A percentile compares a stretch with the other conserved stretches of the same genome.
Evolutionary conservation across 2,113 vertebrate species (phyloP).

Genomic region (Gnathochromis pfefferi): DNA sequence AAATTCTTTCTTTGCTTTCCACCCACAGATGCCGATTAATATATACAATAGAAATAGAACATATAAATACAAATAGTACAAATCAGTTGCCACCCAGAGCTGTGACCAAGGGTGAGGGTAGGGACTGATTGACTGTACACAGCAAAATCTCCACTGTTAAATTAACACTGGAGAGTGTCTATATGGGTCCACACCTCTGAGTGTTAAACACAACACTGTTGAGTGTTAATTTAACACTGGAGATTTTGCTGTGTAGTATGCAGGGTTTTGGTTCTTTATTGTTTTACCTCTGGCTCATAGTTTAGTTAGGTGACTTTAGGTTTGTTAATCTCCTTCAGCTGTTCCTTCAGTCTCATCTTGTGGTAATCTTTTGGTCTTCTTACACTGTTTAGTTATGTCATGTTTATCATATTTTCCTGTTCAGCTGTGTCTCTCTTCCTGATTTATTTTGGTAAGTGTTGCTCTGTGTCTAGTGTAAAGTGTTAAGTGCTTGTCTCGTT

Average conservation of each 20-base stretch:
- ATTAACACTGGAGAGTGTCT: too few relatives aligned
- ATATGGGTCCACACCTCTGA: too few relatives aligned
- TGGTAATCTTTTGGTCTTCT: neutral
- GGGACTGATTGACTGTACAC: neutral
- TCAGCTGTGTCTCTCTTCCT: neutral
- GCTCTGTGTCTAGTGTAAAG: neutral
- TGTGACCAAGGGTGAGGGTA: neutral
- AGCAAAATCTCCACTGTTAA: too few relatives aligned
- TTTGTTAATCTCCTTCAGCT: neutral
- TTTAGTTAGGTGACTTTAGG: neutral
- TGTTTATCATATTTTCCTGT: neutral
- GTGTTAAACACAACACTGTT: too few relatives aligned
- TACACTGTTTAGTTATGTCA: neutral
- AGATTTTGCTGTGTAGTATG: neutral
- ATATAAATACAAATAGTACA: neutral
- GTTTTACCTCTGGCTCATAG: neutral
- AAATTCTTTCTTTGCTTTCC: neutral
- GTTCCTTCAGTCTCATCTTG: neutral
- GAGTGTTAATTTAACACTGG: too few relatives aligned
- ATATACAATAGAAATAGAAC: neutral
- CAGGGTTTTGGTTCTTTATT: neutral
- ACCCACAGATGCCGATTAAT: neutral
- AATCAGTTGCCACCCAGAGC: neutral
- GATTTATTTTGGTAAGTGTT: neutral
- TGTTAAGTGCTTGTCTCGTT: neutral